A percentile compares a stretch with the other conserved stretches of the same genome.
phyloP scores from a whole-genome alignment of 37 sponge, comb jelly and placozoan genomes.

The Theonella swinhoei region DNA sequence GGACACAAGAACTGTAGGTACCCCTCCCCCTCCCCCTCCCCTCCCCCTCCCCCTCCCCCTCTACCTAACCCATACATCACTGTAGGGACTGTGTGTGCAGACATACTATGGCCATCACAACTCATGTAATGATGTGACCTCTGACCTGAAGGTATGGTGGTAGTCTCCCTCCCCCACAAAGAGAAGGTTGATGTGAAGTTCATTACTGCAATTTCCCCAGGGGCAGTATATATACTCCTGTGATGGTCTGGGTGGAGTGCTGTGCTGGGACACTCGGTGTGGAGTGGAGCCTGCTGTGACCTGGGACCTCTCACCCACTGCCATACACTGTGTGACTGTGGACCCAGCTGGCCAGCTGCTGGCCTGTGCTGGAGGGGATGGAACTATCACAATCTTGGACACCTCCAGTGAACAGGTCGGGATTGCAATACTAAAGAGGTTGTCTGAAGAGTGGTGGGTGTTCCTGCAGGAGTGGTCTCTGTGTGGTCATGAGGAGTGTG shows the following conservation, averaged over 20 bases:
- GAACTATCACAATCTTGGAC: no score
- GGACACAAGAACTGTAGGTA: constrained; percentile 88
- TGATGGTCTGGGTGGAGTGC: constrained; percentile 77
- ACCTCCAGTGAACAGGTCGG: no score
- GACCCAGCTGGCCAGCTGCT: constrained; percentile 72
- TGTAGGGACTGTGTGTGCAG: constrained; percentile 91
- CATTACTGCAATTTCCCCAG: constrained; percentile 13
- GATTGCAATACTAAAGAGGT: no score
- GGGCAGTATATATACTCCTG: constrained; percentile 56
- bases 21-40: background rate
- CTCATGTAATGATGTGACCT: constrained; percentile 76
- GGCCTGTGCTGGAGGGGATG: no score
- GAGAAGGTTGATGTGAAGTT: no score
- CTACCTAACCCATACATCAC: no score
- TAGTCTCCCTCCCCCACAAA: background rate
- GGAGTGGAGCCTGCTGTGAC: background rate
- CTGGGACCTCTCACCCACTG: constrained; percentile 79
- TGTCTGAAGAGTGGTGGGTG: no score
- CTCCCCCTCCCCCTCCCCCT: background rate
- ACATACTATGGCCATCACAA: constrained; percentile 88
- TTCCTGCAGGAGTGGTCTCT: no score
- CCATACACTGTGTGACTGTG: constrained; percentile 71
- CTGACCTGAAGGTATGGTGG: constrained; percentile 64
- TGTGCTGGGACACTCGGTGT: constrained; percentile 80
- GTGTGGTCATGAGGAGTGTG: no score